Conservation (phyloP, 2,888 invertebrate genomes). For the Watsonalla cultraria region DNA sequence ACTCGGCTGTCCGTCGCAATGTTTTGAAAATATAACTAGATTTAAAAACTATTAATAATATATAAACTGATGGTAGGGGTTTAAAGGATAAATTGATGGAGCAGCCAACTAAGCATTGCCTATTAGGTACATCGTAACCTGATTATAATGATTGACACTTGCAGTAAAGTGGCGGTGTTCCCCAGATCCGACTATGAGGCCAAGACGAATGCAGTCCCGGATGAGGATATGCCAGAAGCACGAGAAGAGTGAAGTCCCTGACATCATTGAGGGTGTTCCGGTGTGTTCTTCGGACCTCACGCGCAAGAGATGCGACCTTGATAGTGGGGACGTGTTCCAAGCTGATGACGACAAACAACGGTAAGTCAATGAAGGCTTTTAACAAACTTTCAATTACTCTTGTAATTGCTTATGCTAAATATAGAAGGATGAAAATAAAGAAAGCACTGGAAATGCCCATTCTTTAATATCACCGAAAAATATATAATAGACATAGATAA, state of each 20-base stretch:
- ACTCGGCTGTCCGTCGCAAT: too few relatives aligned
- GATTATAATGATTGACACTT: constrained; percentile 13
- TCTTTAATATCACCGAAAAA: too few relatives aligned
- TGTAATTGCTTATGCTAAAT: too few relatives aligned
- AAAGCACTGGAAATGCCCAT: too few relatives aligned
- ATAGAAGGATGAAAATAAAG: too few relatives aligned
- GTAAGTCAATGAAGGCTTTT: constrained; percentile 23
- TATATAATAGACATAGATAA: too few relatives aligned
- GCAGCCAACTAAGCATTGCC: too few relatives aligned
- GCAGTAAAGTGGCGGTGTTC: constrained; percentile 58
- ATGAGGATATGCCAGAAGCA: constrained; percentile 62
- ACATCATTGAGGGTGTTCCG: constrained; percentile 74
- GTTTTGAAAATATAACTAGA: too few relatives aligned
- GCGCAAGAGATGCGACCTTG: constrained; percentile 46
- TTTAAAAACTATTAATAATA: too few relatives aligned
- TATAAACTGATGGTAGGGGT: too few relatives aligned
- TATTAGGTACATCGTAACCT: not conserved
- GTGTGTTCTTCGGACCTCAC: constrained; percentile 63
- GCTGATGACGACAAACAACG: constrained; percentile 51
- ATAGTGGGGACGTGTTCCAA: constrained; percentile 52
- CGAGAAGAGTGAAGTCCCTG: constrained; percentile 72
- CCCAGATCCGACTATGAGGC: constrained; percentile 57
- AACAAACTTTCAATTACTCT: too few relatives aligned
- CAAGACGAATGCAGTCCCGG: constrained; percentile 53
- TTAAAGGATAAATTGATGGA: too few relatives aligned